Conservation (phyloP, 1,140 invertebrate genomes). For the Lysiphlebus fabarum region DNA sequence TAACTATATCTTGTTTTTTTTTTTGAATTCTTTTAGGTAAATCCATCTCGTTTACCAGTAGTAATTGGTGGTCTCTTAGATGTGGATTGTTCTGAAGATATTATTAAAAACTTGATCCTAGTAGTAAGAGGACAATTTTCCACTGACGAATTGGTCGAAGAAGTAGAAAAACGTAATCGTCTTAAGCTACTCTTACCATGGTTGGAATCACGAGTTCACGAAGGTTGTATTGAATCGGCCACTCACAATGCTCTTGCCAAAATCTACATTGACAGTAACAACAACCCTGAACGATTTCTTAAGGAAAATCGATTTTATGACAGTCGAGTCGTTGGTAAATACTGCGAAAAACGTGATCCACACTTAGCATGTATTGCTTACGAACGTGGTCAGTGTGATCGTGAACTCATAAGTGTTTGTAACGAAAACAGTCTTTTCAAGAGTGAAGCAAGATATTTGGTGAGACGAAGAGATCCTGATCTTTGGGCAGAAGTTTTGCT, state of each 20-base stretch:
- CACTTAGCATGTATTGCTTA: conserved; percentile 98
- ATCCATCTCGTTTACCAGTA: conserved; percentile 94
- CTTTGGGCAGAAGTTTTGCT: conserved; percentile 95
- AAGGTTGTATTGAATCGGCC: conserved; percentile 93
- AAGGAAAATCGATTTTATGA: conserved; percentile 94
- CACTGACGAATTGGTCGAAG: conserved; percentile 97
- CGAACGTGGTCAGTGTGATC: conserved; percentile 95
- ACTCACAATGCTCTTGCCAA: conserved; percentile 99
- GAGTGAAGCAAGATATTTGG: conserved; percentile 94
- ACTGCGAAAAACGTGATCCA: conserved; percentile 99
- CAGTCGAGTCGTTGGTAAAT: conserved; percentile 95
- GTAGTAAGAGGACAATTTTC: conserved; percentile 97
- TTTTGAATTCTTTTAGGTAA: conserved; percentile 65
- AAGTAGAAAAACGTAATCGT: conserved; percentile 96
- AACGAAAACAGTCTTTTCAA: conserved; percentile 99
- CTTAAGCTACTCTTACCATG: conserved; percentile 93
- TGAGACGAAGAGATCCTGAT: conserved; percentile 87
- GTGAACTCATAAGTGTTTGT: conserved; percentile 96
- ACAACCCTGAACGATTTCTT: conserved; percentile 97
- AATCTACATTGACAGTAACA: conserved; percentile 99
- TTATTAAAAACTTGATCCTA: conserved; percentile 97
- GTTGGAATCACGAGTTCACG: conserved; percentile 95
- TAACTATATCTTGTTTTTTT: neutral
- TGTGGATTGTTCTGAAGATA: conserved; percentile 98
- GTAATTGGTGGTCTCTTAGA: conserved; percentile 96